Evolutionary conservation across 2,113 vertebrate genomes (phyloP).

Genomic region (Pantherophis guttatus): DNA sequence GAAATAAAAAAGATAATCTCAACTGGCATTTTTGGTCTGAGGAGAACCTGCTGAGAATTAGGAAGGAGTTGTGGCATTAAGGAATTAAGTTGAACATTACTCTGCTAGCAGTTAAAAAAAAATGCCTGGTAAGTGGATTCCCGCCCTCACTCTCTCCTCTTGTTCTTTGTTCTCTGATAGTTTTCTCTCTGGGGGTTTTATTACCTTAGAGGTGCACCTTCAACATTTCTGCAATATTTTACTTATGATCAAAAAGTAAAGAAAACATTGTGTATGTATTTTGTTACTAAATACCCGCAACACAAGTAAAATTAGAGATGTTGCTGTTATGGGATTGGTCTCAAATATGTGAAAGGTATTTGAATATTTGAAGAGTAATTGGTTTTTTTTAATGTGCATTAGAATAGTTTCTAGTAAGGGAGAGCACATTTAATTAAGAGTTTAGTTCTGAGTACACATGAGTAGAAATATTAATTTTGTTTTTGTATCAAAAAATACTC

Average conservation of each 20-base stretch:
- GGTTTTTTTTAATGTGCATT: background rate
- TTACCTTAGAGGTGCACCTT: background rate
- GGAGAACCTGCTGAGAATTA: slow-evolving; percentile 1
- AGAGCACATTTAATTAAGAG: background rate
- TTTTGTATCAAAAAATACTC: background rate
- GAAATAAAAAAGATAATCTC: slow-evolving; percentile 45
- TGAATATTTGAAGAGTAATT: no score
- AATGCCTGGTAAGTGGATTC: slow-evolving; percentile 55
- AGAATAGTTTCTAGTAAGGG: background rate
- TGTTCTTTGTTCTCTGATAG: background rate
- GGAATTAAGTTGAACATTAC: background rate
- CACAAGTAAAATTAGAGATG: background rate
- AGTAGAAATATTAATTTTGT: background rate
- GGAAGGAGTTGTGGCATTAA: background rate
- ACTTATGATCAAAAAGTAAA: background rate
- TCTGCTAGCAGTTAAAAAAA: background rate
- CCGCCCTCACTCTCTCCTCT: background rate
- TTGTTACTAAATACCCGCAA: background rate
- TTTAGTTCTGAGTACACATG: background rate
- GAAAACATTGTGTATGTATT: background rate
- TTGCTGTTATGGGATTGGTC: background rate
- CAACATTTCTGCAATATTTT: background rate
- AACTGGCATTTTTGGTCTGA: background rate
- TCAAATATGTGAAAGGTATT: background rate
- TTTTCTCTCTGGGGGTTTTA: accelerated